These are phyloP conservation scores for Pedionomus torquatus DNA, from an alignment of 2,113 vertebrate species.

Conservation along the genomic window DNA sequence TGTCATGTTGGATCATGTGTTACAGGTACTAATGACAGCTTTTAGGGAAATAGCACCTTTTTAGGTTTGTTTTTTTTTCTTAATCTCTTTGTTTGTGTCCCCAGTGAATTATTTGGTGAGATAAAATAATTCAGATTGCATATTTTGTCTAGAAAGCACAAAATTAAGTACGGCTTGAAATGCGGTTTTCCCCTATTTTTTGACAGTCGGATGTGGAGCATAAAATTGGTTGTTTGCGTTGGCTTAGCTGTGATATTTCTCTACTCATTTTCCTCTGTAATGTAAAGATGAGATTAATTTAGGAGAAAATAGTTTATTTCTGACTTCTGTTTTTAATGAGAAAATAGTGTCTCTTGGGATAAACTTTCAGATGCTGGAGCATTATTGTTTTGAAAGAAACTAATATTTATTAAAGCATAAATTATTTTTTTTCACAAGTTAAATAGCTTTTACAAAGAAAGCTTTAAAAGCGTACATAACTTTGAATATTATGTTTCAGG, in stretches of 20 bases:
- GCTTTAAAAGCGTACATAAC: not conserved
- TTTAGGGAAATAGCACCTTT: not conserved
- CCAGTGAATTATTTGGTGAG: not conserved
- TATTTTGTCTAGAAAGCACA: not conserved
- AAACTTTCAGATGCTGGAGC: not conserved
- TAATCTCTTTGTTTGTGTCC: not conserved
- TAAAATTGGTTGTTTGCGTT: constrained; percentile 15
- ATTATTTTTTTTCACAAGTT: not conserved
- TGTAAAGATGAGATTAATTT: not conserved
- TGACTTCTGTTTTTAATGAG: constrained; percentile 14
- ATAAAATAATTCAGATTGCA: not conserved
- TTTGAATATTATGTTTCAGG: not conserved
- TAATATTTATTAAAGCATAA: not conserved
- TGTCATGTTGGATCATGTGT: not conserved
- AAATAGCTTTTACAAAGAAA: not conserved
- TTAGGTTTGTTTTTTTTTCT: not conserved
- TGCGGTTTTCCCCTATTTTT: not conserved
- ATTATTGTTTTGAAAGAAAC: constrained; percentile 8
- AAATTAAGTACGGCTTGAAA: not conserved
- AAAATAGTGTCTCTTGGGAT: not conserved
- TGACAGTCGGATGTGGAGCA: not conserved
- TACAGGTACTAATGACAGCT: not conserved
- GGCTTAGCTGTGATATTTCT: constrained; percentile 33
- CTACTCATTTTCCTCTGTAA: not conserved
- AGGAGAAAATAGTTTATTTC: not conserved